Evolutionary conservation across 37 sponge, comb jelly and placozoan species (phyloP).

Genomic region (Tethya wilhelma): DNA sequence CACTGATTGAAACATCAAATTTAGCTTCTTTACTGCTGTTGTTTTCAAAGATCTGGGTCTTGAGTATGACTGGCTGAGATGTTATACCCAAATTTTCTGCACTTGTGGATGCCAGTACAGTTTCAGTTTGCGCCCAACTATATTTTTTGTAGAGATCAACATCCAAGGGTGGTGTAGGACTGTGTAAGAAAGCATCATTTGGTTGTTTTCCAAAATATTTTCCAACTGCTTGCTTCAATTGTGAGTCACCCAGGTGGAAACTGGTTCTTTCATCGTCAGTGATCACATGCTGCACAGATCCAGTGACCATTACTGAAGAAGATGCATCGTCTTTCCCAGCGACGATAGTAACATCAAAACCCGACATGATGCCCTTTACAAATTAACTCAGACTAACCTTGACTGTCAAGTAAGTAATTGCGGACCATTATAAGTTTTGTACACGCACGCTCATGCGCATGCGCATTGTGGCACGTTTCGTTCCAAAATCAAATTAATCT

Average conservation of each 20-base stretch:
- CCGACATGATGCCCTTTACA: not conserved
- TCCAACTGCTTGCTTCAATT: not conserved
- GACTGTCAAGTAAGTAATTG: no score
- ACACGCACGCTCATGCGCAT: no score
- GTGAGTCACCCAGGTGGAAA: not conserved
- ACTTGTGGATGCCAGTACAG: not conserved
- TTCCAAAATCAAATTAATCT: no score
- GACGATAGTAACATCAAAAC: not conserved
- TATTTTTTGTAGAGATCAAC: slow-evolving; percentile 2
- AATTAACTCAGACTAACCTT: no score
- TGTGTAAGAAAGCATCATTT: not conserved
- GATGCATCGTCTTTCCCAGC: slow-evolving; percentile 6
- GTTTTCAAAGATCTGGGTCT: slow-evolving; percentile 14
- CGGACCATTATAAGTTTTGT: no score
- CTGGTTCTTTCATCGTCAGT: not conserved
- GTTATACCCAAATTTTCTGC: slow-evolving; percentile 15
- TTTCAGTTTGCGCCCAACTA: not conserved
- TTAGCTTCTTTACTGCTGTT: not conserved
- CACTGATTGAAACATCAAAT: slow-evolving; percentile 6
- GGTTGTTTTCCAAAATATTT: not conserved
- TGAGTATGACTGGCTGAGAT: not conserved
- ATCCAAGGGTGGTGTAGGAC: not conserved
- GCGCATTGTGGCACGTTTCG: no score
- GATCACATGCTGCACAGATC: slow-evolving; percentile 2
- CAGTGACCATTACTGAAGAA: not conserved